Evolutionary conservation across 1,140 invertebrate species (phyloP), one percentile per base, ranked within the genome.

Genomic region (Homalodisca vitripennis): DNA sequence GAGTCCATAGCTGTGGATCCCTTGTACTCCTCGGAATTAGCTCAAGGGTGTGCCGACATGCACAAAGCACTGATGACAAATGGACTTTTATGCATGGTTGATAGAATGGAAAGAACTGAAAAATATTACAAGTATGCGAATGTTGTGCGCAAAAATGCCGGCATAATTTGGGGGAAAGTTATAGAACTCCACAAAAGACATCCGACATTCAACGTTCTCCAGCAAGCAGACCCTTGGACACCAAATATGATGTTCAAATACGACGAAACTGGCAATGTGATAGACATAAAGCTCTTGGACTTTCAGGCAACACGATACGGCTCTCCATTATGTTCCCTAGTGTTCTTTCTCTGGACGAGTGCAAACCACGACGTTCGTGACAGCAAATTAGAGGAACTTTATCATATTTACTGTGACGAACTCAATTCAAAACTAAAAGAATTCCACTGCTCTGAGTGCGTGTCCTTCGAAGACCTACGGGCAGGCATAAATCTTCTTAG

Each of bases 191-290:
- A 26, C 27, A 26, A 3, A 12, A 10, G 20, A 3, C 14, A 27
- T 26, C 1, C 22, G 26, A 73, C 75, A 57, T 74, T 78, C 57
- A 74, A 74, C 22, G 77, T 78, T 0, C 27, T 78, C 0, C 78
- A 78, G 64, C 78, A 79, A 27, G 78, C 78, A 0, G 78, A 79
- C 65, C 75, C 74, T 60, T 78, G 77, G 77, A 68, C 74, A 1
- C 77, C 75, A 22, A 79, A 79, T 46, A 70, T 78, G 0, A 71
- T 79, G 71, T 77, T 79, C 51, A 65, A 63, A 10, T 73, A 75
- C 24, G 62, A 60, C 55, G 26, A 60, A 3, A 26, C n/a, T 17
- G 55, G 26, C 22, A 6, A 3, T 3, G 55, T 60, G 24, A 14
- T 22, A 1, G 24, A 60, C 27, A 30, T 30, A 10, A 65, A 65